Base-by-base conservation (phyloP, 35 echinoderm and acorn worm genomes). In the Lytechinus variegatus region DNA sequence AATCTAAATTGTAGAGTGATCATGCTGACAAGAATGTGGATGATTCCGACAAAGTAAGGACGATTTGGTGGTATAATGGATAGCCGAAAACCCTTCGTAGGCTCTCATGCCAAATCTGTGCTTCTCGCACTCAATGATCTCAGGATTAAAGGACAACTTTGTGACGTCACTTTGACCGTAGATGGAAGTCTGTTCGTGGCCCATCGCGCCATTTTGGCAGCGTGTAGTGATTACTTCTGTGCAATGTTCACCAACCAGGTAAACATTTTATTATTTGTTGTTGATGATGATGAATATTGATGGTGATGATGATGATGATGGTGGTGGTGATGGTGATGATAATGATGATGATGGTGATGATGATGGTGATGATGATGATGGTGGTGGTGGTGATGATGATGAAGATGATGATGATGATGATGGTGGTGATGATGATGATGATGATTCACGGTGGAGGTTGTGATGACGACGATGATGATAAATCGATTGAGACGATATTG, bases 191-290 rank as follows among this genome's bases (percentile, higher is more conserved):
- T 53, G 21, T 97, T 97, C 66, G 95, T 95, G 14, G 97, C 87
- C 21, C 97, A 97, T 95, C 92, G 97, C 19, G 56, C 93, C 28
- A 94, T 97, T 29, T 91, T 97, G 92, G 97, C 97, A 56, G 97
- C 97, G 19, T 96, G 97, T 57, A 97, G 97, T 95, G 88, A 96
- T 24, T 97, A 97, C 89, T 97, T 97, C 93, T 97, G 97, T 96
- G 97, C 97, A 96, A 97, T 97, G 97, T 97, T 97, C 95, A 97
- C 97, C 54, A 95, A 87, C 44, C 94, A 97, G 97, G 97, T 96
- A 91, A 96, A 90, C 33, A 9, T 58, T 0, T 44, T 44, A 44
- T 44, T 44, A 44, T 44, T 44, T 44, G 33, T 44, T 44, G 33
- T 1, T 44, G 33, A 44, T 44, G 33, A 44, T 44, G 33, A 44